Conservation (phyloP, 2,888 invertebrate species). For the Cerceris rybyensis region DNA sequence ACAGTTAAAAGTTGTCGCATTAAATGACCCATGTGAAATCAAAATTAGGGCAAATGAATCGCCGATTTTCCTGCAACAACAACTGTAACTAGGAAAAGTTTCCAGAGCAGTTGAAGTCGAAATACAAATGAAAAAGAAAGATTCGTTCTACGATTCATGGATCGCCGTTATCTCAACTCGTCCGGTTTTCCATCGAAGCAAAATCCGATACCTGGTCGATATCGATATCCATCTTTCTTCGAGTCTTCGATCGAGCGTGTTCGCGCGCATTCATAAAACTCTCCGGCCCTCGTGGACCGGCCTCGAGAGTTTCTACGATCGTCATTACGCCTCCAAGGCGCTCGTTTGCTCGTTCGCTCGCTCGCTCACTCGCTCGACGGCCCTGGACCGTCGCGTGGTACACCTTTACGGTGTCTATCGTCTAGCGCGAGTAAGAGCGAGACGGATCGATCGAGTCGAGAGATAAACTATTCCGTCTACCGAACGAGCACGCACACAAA, state of each 20-base stretch:
- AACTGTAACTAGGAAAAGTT: background rate
- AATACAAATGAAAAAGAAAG: background rate
- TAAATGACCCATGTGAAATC: too few relatives aligned
- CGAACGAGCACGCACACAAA: conserved; percentile 36
- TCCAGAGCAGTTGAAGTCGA: background rate
- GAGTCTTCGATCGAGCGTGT: conserved; percentile 47
- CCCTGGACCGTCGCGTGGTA: conserved; percentile 70
- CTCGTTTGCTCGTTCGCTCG: conserved; percentile 37
- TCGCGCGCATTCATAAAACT: conserved; percentile 62
- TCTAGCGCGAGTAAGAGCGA: conserved; percentile 47
- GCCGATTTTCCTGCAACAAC: background rate
- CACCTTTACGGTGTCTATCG: conserved; percentile 43
- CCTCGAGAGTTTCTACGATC: conserved; percentile 78
- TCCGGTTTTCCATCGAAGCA: conserved; percentile 11
- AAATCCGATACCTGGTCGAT: conserved; percentile 49
- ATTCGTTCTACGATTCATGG: background rate
- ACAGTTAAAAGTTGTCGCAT: background rate
- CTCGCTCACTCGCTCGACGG: conserved; percentile 65
- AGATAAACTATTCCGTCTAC: conserved; percentile 58
- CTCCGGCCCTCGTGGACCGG: conserved; percentile 67
- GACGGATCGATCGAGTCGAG: conserved; percentile 46
- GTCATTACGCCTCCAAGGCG: conserved; percentile 79
- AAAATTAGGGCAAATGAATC: too few relatives aligned
- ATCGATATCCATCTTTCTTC: conserved; percentile 41
- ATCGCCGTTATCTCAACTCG: conserved; percentile 24